Evolutionary conservation across 2,797 vertebrate genomes (phyloP), one percentile per base, ranked within the genome.

Genomic region (Argya squamiceps): DNA sequence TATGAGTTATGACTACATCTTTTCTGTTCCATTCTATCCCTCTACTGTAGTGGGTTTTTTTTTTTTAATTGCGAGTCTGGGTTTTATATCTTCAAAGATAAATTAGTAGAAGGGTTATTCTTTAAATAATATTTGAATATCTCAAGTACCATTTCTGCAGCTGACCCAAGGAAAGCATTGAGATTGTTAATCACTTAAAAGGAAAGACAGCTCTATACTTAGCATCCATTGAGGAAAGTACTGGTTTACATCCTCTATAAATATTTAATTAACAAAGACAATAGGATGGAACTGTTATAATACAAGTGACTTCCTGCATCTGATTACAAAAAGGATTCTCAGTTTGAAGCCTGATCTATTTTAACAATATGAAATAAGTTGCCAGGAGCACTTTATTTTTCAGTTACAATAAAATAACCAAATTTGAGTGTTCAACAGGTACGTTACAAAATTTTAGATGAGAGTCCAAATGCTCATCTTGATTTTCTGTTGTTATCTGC

Each of bases 261-360:
- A 96, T 97, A 95, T 92, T 96, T 96, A 79, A 96, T 93, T 91
- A 70, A 27, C 30, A 34, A 79, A 86, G 88, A 92, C 65, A 93
- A 93, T 63, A 69, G 47, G 21, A 84, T 52, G 63, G 41, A 76
- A 60, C 77, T 79, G 44, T 88, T 89, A 80, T 43, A 75, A 64
- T 79, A 74, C 47, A 37, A 84, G 32, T 30, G 60, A 56, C 74
- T 96, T 93, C 80, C 90, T 92, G 85, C 47, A 44, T 84, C 74
- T 73, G 43, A 37, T 88, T 75, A 75, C 69, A 59, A n/a, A 86
- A 84, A 73, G 15, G 21, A 44, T 43, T 59, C 43, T 71, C 53
- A 13, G 10, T 88, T 79, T 64, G 65, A 68, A 93, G 53, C 21
- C 39, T 60, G 6, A 43, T 91, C 39, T 83, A 17, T 88, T 83